Conservation (phyloP, 2,113 vertebrate genomes). For the Prietella phreatophila region DNA sequence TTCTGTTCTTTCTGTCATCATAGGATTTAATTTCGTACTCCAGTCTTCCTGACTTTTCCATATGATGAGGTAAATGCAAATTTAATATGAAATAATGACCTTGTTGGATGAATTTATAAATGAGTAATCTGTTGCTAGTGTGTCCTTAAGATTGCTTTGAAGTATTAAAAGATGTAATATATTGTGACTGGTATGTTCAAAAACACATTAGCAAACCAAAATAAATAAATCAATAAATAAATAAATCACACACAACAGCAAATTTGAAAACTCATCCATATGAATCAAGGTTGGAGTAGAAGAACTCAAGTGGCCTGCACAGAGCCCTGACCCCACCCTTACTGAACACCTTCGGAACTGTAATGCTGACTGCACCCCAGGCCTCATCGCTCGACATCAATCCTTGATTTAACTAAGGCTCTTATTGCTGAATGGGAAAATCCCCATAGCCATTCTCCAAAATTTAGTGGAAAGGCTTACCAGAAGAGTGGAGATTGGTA, state of each 20-base stretch:
- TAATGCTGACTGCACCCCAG: neutral
- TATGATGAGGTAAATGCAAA: neutral
- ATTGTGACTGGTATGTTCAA: neutral
- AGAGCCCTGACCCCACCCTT: neutral
- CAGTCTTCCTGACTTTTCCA: neutral
- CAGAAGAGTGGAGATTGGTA: too few relatives aligned
- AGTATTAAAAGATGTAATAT: neutral
- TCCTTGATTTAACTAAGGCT: neutral
- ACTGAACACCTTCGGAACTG: neutral
- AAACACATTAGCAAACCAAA: neutral
- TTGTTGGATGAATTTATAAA: neutral
- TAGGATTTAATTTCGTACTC: conserved; percentile 11
- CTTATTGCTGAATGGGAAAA: neutral
- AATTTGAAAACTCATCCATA: neutral
- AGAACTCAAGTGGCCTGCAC: neutral
- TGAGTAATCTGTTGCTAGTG: neutral
- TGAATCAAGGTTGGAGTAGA: neutral
- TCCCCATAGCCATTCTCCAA: neutral
- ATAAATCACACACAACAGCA: neutral
- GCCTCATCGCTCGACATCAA: neutral
- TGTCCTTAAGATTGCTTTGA: neutral
- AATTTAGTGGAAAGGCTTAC: neutral
- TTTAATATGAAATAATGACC: conserved; percentile 14
- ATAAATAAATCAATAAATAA: too few relatives aligned
- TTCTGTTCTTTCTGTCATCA: neutral